Evolutionary conservation across 2,888 invertebrate species (phyloP).

Genomic region (Habroteleia sp.): DNA sequence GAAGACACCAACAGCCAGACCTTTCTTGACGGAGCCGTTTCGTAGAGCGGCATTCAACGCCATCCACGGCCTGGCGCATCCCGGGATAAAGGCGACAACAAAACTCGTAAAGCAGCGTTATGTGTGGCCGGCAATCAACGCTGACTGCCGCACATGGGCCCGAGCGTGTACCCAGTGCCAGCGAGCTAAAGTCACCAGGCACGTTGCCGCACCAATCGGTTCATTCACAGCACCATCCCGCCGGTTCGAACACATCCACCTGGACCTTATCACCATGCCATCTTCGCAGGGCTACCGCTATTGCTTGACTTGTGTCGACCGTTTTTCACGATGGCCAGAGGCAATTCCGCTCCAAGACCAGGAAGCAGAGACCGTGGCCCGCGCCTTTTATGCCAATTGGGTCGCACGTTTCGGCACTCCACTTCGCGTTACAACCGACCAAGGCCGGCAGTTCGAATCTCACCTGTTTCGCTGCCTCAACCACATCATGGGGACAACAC

Average conservation of each 20-base stretch:
- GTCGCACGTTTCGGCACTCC: too few relatives aligned
- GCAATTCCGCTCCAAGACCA: too few relatives aligned
- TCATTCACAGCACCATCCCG: constrained; percentile 41
- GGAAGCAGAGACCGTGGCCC: constrained; percentile 64
- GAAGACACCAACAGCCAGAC: background rate
- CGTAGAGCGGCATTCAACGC: constrained; percentile 54
- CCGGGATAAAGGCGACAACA: constrained; percentile 65
- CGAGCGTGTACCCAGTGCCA: constrained; percentile 74
- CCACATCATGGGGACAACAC: too few relatives aligned
- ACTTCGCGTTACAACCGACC: too few relatives aligned
- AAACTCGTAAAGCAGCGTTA: constrained; percentile 72
- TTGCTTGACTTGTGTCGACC: constrained; percentile 72
- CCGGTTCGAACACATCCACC: constrained; percentile 45
- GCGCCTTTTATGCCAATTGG: too few relatives aligned
- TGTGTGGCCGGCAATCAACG: constrained; percentile 76
- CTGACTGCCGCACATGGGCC: constrained; percentile 73
- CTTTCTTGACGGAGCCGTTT: constrained; percentile 53
- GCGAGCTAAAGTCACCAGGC: constrained; percentile 71
- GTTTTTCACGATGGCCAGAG: too few relatives aligned
- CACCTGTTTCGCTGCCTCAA: too few relatives aligned
- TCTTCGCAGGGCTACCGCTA: constrained; percentile 68
- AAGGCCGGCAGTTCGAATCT: too few relatives aligned
- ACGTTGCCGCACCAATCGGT: constrained; percentile 41
- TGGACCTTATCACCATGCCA: constrained; percentile 14
- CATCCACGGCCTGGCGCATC: constrained; percentile 68